Conservation (phyloP, 2,797 vertebrate genomes). For the Sitta carolinensis region DNA sequence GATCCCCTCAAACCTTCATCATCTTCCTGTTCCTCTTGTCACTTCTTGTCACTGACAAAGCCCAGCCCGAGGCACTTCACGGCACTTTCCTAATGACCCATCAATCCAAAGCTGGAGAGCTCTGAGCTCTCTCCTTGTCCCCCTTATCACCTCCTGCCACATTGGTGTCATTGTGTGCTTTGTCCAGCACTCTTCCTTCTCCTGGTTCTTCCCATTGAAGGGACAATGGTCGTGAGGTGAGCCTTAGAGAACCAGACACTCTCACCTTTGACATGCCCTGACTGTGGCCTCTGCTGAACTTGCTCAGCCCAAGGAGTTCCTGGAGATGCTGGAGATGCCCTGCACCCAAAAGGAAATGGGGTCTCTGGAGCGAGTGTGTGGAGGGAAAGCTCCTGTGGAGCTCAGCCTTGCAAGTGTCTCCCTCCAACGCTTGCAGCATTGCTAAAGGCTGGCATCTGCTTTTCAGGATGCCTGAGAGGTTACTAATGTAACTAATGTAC, state of each 20-base stretch:
- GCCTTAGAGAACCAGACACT: neutral
- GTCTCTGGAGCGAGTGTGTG: no score
- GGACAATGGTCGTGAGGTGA: neutral
- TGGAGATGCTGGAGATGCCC: neutral
- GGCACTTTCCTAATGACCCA: neutral
- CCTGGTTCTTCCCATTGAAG: no score
- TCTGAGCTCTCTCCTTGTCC: neutral
- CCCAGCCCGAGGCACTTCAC: neutral
- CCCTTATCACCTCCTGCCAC: no score
- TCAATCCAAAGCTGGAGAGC: neutral
- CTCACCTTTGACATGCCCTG: neutral
- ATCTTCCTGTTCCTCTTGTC: no score
- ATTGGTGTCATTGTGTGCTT: no score
- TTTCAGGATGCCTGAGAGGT: neutral
- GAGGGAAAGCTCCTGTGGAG: neutral
- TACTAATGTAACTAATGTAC: no score
- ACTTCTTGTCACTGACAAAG: no score
- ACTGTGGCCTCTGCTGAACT: neutral
- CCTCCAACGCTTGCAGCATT: no score
- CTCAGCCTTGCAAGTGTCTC: neutral
- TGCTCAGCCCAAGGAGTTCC: no score
- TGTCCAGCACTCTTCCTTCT: no score
- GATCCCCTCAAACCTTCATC: no score
- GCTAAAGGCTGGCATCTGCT: neutral
- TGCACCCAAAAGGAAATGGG: neutral